Evolutionary conservation across 2,888 invertebrate genomes (phyloP), one percentile per base, ranked within the genome.

Genomic region (Brenthis ino): DNA sequence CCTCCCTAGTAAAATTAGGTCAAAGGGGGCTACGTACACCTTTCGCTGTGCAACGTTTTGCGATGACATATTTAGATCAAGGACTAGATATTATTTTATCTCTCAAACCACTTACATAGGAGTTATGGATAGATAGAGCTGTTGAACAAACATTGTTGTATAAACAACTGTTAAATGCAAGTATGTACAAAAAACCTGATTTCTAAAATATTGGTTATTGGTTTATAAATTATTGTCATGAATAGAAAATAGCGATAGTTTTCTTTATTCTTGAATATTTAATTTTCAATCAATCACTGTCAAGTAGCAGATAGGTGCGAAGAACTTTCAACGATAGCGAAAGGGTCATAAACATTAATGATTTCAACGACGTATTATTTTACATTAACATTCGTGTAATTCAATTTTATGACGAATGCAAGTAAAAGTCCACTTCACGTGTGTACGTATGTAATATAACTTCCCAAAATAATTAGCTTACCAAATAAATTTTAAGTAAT

Each of bases 1-100:
- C 87, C 70, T 69, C 78, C 74, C 70, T 67, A 63, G 64, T 65
- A 66, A 72, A 78, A 78, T 75, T 81, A 69, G 80, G 81, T 77
- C 78, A 76, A 76, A 75, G 75, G 77, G 75, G 72, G 74, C 56
- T 57, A 63, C 47, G 55, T 67, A 67, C 66, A 71, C 71, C 72
- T 72, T 70, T 70, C 70, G 70, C 70, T 72, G 67, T 75, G 67
- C 71, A 72, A 68, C 67, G 67, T 72, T 73, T 60, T 67, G 69
- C 74, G 68, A 65, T 64, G 68, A 74, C 70, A 74, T 69, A 72
- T 72, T 75, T 70, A 60, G 71, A 65, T 47, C 72, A 74, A 75
- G 75, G 75, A 68, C 72, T 48, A 60, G 70, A 71, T 74, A 70
- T 68, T 64, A 69, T 33, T 74, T 72, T 75, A 75, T 75, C 75